Base-by-base conservation (phyloP, 2,888 invertebrate species). In the Carabus problematicus region DNA sequence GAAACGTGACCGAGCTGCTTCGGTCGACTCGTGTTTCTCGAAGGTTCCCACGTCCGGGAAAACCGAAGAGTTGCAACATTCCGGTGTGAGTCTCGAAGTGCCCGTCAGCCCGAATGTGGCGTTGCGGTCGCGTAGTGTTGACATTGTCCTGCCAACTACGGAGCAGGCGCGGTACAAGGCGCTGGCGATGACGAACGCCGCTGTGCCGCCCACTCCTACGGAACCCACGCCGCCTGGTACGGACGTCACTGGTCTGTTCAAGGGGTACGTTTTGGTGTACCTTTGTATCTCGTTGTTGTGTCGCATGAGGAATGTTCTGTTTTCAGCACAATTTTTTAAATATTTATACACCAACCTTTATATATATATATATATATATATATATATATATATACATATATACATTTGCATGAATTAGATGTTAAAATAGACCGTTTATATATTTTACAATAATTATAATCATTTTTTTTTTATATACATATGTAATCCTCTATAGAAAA, bases 101-200 rank as follows among this genome's bases (percentile, higher is more conserved):
- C 92, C 93, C 4, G 89, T 89, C 61, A 86, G 88, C 70, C 82
- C 83, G 41, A 82, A 82, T 72, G 89, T 88, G 72, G 86, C 85
- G 56, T 86, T 91, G 41, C 85, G 94, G 58, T 94, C 94, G 42
- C 87, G 93, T 71, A 93, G 93, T 56, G 94, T 94, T 71, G 94
- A 94, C 82, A 94, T 94, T 76, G 94, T 94, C 59, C 82, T 95
- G 73, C 94, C 94, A 39, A 94, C 94, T 8, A 91, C 92, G 71
- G 91, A 92, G 76, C 93, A 93, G 81, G 91, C 93, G 39, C 86
- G 92, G 73, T 94, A 94, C 81, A 93, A 93, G 77, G 93, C 94
- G n/a, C 82, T 94, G 73, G 88, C 91, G 59, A 84, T 91, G 81
- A 67, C 74, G 12, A 71, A 71, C 14, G 87, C 89, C 19, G 87